Base-by-base conservation (phyloP, 2,797 vertebrate species). In the Lerista edwardsae region DNA sequence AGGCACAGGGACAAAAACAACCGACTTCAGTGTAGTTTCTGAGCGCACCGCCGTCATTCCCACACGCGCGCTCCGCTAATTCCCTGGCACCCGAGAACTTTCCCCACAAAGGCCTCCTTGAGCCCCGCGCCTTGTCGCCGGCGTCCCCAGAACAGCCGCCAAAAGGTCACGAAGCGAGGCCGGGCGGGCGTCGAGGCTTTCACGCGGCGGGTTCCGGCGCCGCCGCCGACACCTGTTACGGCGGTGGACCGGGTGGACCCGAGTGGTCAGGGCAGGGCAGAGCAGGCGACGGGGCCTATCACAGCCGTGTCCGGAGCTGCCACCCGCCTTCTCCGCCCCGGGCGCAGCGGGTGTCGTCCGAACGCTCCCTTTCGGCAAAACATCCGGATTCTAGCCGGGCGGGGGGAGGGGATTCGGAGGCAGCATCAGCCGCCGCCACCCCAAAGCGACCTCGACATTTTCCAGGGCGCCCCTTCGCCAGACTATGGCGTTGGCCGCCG, bases 151-250 rank as follows among this genome's bases (percentile, higher is more conserved):
- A 44, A 8, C 4, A 44, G 41, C n/a, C n/a, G n/a, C n/a, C n/a
- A n/a, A n/a, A n/a, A 44, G 41, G 51, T 55, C 17, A n/a, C 36
- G 8, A 3, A 21, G 21, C 67, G 1, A 17, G 67, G 14, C n/a
- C 6, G 29, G 64, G 14, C n/a, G 19, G n/a, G n/a, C n/a, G n/a
- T 29, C n/a, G 65, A 67, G 31, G 65, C 4, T 55, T 55, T 55
- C 65, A 2, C 27, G 1, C 44, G 25, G 41, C 29, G 11, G 80
- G 69, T 4, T 25, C 84, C 31, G 64, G n/a, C n/a, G n/a, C 65
- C 1, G 29, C 11, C 31, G 17, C 62, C 51, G 15, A 12, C 92
- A 91, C 91, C 91, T 92, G 90, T 90, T 88, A 65, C 86, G 14
- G 29, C 15, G 9, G 41, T 12, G 21, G 59, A 19, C 6, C 39